Conservation (phyloP, 2,113 vertebrate genomes). For the Dasyurus viverrinus region DNA sequence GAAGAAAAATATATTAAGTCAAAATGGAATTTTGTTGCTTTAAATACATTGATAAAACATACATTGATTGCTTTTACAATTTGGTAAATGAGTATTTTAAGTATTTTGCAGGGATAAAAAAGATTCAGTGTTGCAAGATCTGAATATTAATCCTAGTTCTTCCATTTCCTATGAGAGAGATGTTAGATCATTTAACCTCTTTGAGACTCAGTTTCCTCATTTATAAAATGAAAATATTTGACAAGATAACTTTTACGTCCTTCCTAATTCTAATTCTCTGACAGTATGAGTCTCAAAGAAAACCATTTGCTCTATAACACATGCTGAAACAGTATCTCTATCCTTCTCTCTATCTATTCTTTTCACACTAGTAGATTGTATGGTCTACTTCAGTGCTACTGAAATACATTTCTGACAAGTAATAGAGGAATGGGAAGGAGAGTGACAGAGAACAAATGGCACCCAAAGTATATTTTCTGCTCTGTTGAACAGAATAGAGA, state of each 20-base stretch:
- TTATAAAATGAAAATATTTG: background rate
- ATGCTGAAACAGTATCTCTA: background rate
- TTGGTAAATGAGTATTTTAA: background rate
- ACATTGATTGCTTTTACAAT: background rate
- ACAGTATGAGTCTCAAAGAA: background rate
- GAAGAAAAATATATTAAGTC: background rate
- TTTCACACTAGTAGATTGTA: background rate
- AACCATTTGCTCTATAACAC: background rate
- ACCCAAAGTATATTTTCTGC: background rate
- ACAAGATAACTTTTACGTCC: background rate
- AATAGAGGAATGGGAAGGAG: background rate
- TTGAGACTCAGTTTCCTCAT: background rate
- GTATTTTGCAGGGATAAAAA: background rate
- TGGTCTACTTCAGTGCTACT: background rate
- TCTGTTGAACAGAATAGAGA: background rate
- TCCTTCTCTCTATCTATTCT: background rate
- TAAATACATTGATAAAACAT: background rate
- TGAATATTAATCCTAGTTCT: background rate
- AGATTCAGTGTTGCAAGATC: background rate
- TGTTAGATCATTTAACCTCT: background rate
- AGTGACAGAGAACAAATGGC: background rate
- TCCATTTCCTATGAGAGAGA: background rate
- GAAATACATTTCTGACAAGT: background rate
- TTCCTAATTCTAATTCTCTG: background rate
- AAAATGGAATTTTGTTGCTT: background rate